These are phyloP conservation scores for Tyrophagus putrescentiae DNA, from an alignment of 1,140 invertebrate species.

Conservation along the genomic window DNA sequence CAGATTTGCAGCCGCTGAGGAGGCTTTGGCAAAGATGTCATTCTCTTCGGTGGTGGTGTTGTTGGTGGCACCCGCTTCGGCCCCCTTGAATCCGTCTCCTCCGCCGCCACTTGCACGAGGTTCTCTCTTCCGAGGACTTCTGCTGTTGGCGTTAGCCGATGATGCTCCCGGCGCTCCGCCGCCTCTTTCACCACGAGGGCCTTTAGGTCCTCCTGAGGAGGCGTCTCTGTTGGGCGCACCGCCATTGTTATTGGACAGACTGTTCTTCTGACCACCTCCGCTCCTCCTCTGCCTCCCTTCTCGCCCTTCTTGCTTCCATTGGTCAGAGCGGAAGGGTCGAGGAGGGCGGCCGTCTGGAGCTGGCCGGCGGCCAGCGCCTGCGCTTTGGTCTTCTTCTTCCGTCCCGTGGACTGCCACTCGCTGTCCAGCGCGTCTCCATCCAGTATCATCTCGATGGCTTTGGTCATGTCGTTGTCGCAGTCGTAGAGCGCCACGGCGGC, in stretches of 20 bases:
- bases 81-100: neutral
- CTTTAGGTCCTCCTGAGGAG: no score
- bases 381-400: slow-evolving; percentile 51
- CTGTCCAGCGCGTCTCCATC: slow-evolving; percentile 41
- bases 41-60: no score
- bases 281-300: slow-evolving; percentile 31
- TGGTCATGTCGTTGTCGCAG: slow-evolving; percentile 34
- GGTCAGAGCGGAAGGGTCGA: neutral
- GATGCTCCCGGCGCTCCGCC: slow-evolving; percentile 2
- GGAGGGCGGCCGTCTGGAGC: slow-evolving; percentile 23
- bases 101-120: neutral
- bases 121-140: neutral
- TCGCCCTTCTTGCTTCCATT: slow-evolving; percentile 9
- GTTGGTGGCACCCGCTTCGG: neutral
- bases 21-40: neutral
- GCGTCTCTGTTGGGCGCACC: neutral
- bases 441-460: slow-evolving; percentile 57
- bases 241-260: slow-evolving; percentile 20
- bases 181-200: no score
- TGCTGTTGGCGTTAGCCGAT: neutral
- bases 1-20: slow-evolving; percentile 37
- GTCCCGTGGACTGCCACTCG: slow-evolving; percentile 59
- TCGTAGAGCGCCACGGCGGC: slow-evolving; percentile 36
- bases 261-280: slow-evolving; percentile 31
- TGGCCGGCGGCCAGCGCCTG: slow-evolving; percentile 22